Base-by-base conservation (phyloP, 2,797 vertebrate species). In the Lepus townsendii region DNA sequence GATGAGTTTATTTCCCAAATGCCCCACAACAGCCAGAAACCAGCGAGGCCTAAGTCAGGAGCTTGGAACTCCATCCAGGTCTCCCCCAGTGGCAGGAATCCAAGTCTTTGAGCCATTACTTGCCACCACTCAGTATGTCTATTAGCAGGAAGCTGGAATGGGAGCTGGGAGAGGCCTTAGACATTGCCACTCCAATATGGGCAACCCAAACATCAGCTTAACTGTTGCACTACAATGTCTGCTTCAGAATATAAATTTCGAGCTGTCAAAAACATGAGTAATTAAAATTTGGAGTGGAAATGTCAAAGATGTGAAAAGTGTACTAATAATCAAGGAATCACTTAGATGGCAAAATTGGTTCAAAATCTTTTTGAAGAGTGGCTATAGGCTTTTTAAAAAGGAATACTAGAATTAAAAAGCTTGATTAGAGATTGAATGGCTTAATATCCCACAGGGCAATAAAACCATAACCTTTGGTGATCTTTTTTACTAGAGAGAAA, bases 171-270 rank as follows among this genome's bases (percentile, higher is more conserved):
- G 16, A 57, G 14, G 13, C 54, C 54, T 57, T 20, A 57, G 54
- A 57, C 54, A 57, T 57, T 57, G 54, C 54, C 54, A 1, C 54
- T 57, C 54, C 13, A 20, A 57, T 57, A 57, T 57, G 4, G 16
- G 54, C 54, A 57, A 57, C 54, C 54, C 54, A 17, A 57, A 20
- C 54, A 57, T 57, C 54, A 57, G 54, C 54, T 20, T 57, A 20
- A 57, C 54, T 57, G 54, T 57, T 57, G 19, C 54, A 4, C 13
- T 16, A 57, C 54, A 57, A 57, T 57, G 19, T 57, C 54, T 57
- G 19, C 54, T 20, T 16, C 54, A 78, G 19, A 89, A 80, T 83
- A 77, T 73, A n/a, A 72, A 89, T 93, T 84, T 88, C 72, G 94
- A 83, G 27, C 60, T 0, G 1, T 77, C 22, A 38, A 71, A 96